Evolutionary conservation across 2,888 invertebrate species (phyloP), one percentile per base, ranked within the genome.

Genomic region (Galerucella calmariensis): DNA sequence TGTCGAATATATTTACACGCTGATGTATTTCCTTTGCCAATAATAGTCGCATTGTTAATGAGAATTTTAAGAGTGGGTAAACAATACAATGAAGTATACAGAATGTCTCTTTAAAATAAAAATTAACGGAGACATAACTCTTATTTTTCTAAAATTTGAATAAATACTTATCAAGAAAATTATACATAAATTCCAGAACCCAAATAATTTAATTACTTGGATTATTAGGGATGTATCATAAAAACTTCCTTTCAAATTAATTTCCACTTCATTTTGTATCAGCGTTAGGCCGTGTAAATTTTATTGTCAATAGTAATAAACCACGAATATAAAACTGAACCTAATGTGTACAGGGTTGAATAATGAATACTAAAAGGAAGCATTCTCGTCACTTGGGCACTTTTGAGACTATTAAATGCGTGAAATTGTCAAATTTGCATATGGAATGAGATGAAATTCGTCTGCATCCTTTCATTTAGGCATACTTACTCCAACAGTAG

Each of bases 371-470:
- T 68, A 65, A 72, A 69, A 59, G 46, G 46, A 41, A 16, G 51
- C 46, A 27, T 46, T 46, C 59, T 69, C 69, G 48, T 48, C 69
- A 62, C 62, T 69, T 63, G 35, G 51, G 69, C 51, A 69, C 69
- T 74, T 67, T 71, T 70, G 63, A 68, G 67, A 71, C 71, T 73
- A 74, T 71, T 74, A 74, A 74, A 70, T 61, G 67, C 46, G 74
- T 27, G 56, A 67, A 65, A 65, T 63, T 20, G 69, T 41, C 63
- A 59, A 51, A 65, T 65, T 69, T 69, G 73, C 73, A 73, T 73
- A 63, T 69, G 66, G 41, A 68, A 73, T 73, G 73, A 73, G 59
- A 66, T 69, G 69, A 73, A 73, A 69, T 73, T 73, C 51, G 16
- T 66, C 69, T 63, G 63, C 48, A 53, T 51, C 62, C 59, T 59